Conservation (phyloP, 2,113 vertebrate genomes). For the Oplegnathus fasciatus region DNA sequence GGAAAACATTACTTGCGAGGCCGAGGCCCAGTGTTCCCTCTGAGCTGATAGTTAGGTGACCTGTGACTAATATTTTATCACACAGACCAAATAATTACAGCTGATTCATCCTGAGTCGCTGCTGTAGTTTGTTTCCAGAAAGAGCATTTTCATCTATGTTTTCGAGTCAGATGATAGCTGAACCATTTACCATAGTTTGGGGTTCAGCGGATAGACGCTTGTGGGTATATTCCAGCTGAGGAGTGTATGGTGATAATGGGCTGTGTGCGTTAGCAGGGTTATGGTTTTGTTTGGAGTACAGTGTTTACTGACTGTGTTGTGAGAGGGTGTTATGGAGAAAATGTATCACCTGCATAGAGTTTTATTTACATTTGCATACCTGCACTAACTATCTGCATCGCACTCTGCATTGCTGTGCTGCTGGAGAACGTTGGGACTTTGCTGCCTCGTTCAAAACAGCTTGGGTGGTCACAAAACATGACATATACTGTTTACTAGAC, state of each 20-base stretch:
- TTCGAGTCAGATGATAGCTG: slow-evolving; percentile 1
- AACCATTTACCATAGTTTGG: slow-evolving; percentile 39
- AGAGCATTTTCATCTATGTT: slow-evolving; percentile 24
- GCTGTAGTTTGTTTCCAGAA: slow-evolving; percentile 12
- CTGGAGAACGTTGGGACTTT: not conserved
- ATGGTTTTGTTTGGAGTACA: slow-evolving; percentile 53
- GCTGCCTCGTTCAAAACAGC: not conserved
- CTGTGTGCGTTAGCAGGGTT: slow-evolving; percentile 57
- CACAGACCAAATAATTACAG: slow-evolving; percentile 41
- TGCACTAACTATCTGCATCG: not conserved
- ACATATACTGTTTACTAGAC: not conserved
- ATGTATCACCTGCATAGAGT: slow-evolving; percentile 55
- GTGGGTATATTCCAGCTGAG: slow-evolving; percentile 45
- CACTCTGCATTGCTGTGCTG: not conserved
- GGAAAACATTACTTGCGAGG: not conserved
- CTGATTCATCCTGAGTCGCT: slow-evolving; percentile 26
- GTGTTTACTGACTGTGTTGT: slow-evolving; percentile 40
- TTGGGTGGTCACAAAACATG: not conserved
- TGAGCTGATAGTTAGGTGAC: slow-evolving; percentile 31
- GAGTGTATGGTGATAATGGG: slow-evolving; percentile 50
- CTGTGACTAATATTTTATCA: slow-evolving; percentile 48
- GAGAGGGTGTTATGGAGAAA: slow-evolving; percentile 44
- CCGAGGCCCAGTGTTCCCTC: not conserved
- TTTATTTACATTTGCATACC: slow-evolving; percentile 28
- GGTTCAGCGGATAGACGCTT: slow-evolving; percentile 46